Base-by-base conservation (phyloP, 2,797 vertebrate genomes). In the Melanotaenia parkinsoni region DNA sequence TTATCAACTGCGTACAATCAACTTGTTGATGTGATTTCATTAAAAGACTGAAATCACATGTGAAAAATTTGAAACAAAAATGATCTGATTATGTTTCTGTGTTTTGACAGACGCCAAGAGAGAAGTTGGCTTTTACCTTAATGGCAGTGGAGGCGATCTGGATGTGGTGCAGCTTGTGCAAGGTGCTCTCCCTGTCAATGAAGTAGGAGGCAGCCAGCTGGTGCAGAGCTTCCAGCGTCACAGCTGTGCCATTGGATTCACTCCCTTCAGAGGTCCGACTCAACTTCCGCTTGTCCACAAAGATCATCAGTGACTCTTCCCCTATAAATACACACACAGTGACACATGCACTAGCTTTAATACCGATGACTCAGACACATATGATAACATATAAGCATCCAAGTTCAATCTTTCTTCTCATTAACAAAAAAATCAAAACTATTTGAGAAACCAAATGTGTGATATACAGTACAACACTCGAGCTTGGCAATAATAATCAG, bases 281-380 rank as follows among this genome's bases (percentile, higher is more conserved):
- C 94, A 99, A 90, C 95, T 96, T 98, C 93, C 96, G 91, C 93
- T 98, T 98, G 95, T 99, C 97, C 95, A 99, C 98, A 88, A 99
- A 99, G 93, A 99, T 99, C 72, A 97, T 99, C 94, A 99, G 94
- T 2, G 97, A 98, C 93, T 99, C 98, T 88, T 99, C 98, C 89
- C 98, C 98, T 99, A 83, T 1, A 84, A 54, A 80, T 5, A 53
- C 50, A n/a, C 54, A 65, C 10, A 54, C 61, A 54, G 26, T 30
- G 45, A 38, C 40, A 70, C 5, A 32, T 20, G 18, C 24, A 54
- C 35, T 53, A 40, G 40, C 30, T 58, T 58, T 5, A 66, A 71
- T 59, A 58, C 75, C 63, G 66, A 56, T 70, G 67, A 67, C 13
- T 80, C 40, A 16, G 4, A 40, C 45, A 65, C 40, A 12, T 24